phyloP scores from a whole-genome alignment of 1,140 invertebrate species.

The Kradibia gibbosae region DNA sequence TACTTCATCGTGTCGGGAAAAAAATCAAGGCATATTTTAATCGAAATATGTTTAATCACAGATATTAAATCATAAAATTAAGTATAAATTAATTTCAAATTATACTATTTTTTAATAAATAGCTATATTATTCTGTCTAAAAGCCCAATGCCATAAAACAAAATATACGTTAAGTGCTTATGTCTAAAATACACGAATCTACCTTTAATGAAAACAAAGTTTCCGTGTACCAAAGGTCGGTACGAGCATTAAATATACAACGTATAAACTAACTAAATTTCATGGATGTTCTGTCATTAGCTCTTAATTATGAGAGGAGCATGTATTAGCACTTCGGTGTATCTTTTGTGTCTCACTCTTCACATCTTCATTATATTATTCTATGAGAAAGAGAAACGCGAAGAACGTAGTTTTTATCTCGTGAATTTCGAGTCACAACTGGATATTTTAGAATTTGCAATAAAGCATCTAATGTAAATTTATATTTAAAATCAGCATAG shows the following conservation, averaged over 20 bases:
- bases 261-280: not conserved
- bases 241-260: constrained; percentile 10
- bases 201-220: constrained; percentile 46
- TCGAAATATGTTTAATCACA: no score
- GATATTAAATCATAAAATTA: not conserved
- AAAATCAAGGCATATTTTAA: not conserved
- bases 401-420: not conserved
- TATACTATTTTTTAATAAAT: constrained; percentile 5
- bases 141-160: constrained; percentile 33
- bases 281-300: constrained; percentile 18
- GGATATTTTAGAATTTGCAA: no score
- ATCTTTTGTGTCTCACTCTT: constrained; percentile 5
- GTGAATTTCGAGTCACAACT: constrained; percentile 5
- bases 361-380: not conserved
- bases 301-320: constrained; percentile 42
- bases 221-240: constrained; percentile 23
- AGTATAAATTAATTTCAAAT: not conserved
- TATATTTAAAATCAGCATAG: no score
- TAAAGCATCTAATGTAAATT: no score
- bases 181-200: constrained; percentile 15
- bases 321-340: constrained; percentile 38
- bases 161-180: not conserved
- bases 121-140: constrained; percentile 33
- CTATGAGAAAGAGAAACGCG: not conserved
- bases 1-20: not conserved